Evolutionary conservation across 2,888 invertebrate species (phyloP).

Genomic region (Crepidodera aurea): DNA sequence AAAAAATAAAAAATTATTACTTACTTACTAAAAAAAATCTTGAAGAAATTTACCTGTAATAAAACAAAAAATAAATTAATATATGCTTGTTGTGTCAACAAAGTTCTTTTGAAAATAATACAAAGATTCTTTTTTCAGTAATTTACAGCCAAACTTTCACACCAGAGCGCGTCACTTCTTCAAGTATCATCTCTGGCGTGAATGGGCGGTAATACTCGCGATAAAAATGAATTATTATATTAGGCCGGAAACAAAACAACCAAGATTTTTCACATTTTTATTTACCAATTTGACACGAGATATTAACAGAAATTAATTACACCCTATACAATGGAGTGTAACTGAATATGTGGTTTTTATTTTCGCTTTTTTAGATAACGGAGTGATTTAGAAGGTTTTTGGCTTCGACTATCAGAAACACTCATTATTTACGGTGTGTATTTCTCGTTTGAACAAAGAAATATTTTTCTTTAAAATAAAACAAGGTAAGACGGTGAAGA

Average conservation of each 20-base stretch:
- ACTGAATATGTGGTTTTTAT: slow-evolving; percentile 31
- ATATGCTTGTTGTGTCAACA: no score
- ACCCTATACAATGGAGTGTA: slow-evolving; percentile 22
- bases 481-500: no score
- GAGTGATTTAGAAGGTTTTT: slow-evolving; percentile 1
- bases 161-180: slow-evolving; percentile 24
- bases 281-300: slow-evolving; percentile 40
- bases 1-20: no score
- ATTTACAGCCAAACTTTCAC: slow-evolving; percentile 30
- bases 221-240: slow-evolving; percentile 40
- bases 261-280: slow-evolving; percentile 38
- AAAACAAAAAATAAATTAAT: no score
- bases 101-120: no score
- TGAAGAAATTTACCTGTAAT: no score
- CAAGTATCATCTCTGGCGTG: slow-evolving; percentile 18
- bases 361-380: neutral
- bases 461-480: no score
- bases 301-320: slow-evolving; percentile 40
- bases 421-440: neutral
- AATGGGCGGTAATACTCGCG: slow-evolving; percentile 26
- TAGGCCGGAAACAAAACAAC: slow-evolving; percentile 34
- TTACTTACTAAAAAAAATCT: no score
- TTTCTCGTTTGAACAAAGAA: neutral
- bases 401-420: neutral
- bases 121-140: neutral